Evolutionary conservation across 2,797 vertebrate species (phyloP).

Genomic region (Sebastes hubbsi): DNA sequence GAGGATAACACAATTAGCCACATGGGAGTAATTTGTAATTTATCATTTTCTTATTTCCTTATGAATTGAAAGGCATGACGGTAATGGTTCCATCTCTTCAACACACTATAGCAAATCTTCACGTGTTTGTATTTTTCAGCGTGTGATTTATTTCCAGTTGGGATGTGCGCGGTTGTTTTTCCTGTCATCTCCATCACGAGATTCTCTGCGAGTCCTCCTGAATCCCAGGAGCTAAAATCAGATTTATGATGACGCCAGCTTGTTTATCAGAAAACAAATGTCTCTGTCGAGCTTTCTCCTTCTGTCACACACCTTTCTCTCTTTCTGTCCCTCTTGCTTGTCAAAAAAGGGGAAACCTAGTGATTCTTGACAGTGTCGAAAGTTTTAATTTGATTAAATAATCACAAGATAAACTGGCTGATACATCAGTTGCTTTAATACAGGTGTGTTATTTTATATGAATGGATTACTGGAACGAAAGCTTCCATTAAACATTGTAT

Average conservation of each 20-base stretch:
- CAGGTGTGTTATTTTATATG: neutral
- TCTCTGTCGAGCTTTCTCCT: constrained; percentile 13
- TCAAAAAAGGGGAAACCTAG: neutral
- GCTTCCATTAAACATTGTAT: constrained; percentile 9
- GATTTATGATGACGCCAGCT: constrained; percentile 57
- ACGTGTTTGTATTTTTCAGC: neutral
- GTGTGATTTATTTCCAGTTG: constrained; percentile 18
- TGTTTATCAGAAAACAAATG: constrained; percentile 71
- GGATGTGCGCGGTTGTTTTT: constrained; percentile 31
- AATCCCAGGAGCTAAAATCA: constrained; percentile 67
- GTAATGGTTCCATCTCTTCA: neutral
- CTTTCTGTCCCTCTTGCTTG: neutral
- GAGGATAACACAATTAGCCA: neutral
- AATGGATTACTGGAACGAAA: constrained; percentile 17
- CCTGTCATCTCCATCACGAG: constrained; percentile 62
- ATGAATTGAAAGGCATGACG: neutral
- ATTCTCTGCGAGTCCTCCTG: constrained; percentile 50
- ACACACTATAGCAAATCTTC: neutral
- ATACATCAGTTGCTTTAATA: neutral
- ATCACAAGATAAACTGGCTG: neutral
- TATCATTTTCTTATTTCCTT: neutral
- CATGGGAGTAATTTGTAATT: neutral
- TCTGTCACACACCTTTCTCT: constrained; percentile 8
- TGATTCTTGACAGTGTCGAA: neutral
- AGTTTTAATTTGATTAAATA: neutral